phyloP scores from a whole-genome alignment of 1,140 invertebrate genomes.

The Nylanderia fulva region DNA sequence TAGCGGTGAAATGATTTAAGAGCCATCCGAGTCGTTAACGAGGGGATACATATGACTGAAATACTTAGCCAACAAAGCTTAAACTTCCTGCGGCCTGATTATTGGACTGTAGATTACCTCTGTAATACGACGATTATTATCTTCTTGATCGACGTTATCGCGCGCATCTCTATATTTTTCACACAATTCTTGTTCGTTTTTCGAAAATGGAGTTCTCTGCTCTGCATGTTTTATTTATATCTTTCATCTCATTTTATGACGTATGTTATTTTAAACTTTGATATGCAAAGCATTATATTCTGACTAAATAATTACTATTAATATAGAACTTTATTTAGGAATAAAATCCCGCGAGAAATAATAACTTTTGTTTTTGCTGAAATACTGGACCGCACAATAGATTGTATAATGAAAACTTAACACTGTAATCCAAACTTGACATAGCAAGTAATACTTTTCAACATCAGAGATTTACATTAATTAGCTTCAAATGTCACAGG shows the following conservation, averaged over 20 bases:
- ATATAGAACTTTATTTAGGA: neutral
- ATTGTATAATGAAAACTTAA: neutral
- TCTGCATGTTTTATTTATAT: neutral
- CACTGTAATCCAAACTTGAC: neutral
- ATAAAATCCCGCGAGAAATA: neutral
- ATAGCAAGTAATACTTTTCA: neutral
- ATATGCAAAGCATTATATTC: neutral
- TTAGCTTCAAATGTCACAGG: neutral
- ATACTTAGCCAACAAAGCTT: conserved; percentile 60
- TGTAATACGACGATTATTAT: conserved; percentile 25
- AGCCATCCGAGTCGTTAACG: conserved; percentile 38
- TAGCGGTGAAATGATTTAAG: conserved; percentile 40
- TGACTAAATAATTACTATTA: neutral
- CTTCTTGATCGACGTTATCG: neutral
- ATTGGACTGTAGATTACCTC: conserved; percentile 40
- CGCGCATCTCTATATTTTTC: neutral
- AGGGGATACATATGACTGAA: conserved; percentile 49
- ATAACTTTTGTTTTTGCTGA: neutral
- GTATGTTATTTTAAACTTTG: neutral
- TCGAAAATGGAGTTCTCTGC: neutral
- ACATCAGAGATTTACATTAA: neutral
- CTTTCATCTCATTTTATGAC: neutral
- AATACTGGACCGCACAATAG: neutral
- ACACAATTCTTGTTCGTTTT: neutral
- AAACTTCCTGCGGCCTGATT: conserved; percentile 46